Base-by-base conservation (phyloP, 30 jellyfish, hydroid and myxozoan species). In the Sanderia malayensis region DNA sequence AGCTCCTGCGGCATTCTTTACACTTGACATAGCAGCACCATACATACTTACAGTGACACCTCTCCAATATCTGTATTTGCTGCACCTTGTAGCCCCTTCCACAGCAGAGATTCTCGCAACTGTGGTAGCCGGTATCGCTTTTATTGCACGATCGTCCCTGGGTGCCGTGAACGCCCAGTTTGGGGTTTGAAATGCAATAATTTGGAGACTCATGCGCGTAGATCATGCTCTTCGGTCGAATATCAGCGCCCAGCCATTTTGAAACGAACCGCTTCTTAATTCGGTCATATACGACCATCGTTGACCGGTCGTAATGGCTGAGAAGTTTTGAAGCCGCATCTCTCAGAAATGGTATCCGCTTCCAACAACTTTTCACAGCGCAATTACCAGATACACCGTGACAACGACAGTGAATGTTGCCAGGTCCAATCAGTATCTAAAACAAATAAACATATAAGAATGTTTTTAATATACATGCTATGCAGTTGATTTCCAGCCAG, bases 361-460 rank as follows among this genome's bases (percentile, higher is more conserved):
- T 85, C 95, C 95, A 85, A 29, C 95, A 85, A 31, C 82, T 85
- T 34, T 68, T 74, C 26, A 74, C 91, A 3, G 95, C 90, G 46
- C 95, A 85, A 61, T 84, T 64, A 13, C 90, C 95, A n/a, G 95
- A 85, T 24, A 76, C 89, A 26, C 95, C 95, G 37, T 85, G 95
- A 63, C 95, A 85, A 26, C 95, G 91, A 47, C 95, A 85, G 24
- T 74, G 89, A 15, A 85, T 28, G 67, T 74, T 83, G 29, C 76
- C 76, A 0, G 84, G 83, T n/a, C 84, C 80, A 57, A 46, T 31
- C 33, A 83, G 47, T 24, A 64, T 61, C 95, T 73, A 34, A n/a
- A n/a, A n/a, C n/a, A n/a, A n/a, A n/a, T n/a, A n/a, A n/a, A n/a
- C n/a, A n/a, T n/a, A n/a, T n/a, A n/a, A n/a, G n/a, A n/a, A n/a